Base-by-base conservation (phyloP, 2,888 invertebrate species). In the Aphidoletes aphidimyza region DNA sequence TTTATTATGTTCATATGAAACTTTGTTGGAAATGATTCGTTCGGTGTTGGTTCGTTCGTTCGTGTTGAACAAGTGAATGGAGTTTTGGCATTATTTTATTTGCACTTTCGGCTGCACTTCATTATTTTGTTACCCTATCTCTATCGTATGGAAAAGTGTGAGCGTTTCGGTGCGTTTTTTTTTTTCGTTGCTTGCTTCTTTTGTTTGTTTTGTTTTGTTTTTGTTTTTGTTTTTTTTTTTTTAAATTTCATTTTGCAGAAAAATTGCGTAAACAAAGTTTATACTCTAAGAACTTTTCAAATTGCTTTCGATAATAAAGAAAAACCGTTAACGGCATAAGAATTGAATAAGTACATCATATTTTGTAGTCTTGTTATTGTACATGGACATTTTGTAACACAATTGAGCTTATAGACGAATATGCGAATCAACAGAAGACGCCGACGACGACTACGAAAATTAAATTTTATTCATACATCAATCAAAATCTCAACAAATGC, bases 401-500 rank as follows among this genome's bases (percentile, higher is more conserved):
- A 22, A 54, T 54, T n/a, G n/a, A n/a, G n/a, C n/a, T n/a, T n/a
- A n/a, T 3, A 22, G 47, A 47, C 47, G 54, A 54, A 54, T n/a
- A 14, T 3, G 9, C 6, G 2, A 54, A 54, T 22, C 22, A 54
- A 54, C 54, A 22, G 22, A 54, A n/a, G 54, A 54, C 54, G 54
- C 54, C 47, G n/a, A n/a, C 54, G 54, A 54, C 54, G n/a, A 54
- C 54, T 54, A 54, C 22, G 54, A n/a, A 54, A 54, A 54, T 54
- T 54, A 54, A 54, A 54, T 54, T 54, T 54, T 54, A 54, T 54
- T 54, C 54, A 54, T 54, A 54, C 54, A 54, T 54, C 54, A 54
- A 54, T 54, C 54, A 54, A 54, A 54, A 54, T 54, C 54, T 54
- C 54, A 54, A 54, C 54, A 54, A 54, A 54, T 54, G 54, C 54